Evolutionary conservation across 1,140 invertebrate species (phyloP).

Genomic region (Neotoxoptera formosana): DNA sequence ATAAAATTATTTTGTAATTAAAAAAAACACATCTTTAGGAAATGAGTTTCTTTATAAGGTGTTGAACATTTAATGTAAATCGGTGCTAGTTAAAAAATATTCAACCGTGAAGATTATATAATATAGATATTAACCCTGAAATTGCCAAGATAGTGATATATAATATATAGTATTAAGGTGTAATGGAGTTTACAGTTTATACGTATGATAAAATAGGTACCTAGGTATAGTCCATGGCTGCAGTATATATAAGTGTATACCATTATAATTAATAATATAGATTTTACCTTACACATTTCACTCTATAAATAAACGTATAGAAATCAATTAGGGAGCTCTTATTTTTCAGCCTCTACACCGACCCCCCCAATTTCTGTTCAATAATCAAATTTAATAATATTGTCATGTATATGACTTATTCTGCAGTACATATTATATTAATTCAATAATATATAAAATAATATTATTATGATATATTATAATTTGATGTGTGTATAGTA

Average conservation of each 20-base stretch:
- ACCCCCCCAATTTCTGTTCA: neutral
- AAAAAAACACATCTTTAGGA: constrained; percentile 32
- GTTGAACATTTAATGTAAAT: neutral
- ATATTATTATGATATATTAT: neutral
- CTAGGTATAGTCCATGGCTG: neutral
- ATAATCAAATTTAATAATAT: neutral
- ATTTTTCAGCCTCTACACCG: neutral
- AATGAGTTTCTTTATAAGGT: neutral
- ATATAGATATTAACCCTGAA: neutral
- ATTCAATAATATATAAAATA: neutral
- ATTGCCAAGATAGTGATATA: neutral
- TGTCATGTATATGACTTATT: neutral
- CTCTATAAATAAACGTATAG: neutral
- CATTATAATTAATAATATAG: neutral
- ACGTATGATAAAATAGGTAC: neutral
- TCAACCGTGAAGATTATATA: neutral
- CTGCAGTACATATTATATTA: neutral
- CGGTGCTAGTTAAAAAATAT: neutral
- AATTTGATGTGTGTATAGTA: too few relatives aligned
- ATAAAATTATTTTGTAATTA: neutral
- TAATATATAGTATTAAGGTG: neutral
- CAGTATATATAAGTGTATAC: neutral
- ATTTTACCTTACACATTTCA: neutral
- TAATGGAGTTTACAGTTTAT: neutral
- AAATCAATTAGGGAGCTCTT: neutral